Base-by-base conservation (phyloP, 2,888 invertebrate species). In the Pristionchus entomophagus region DNA sequence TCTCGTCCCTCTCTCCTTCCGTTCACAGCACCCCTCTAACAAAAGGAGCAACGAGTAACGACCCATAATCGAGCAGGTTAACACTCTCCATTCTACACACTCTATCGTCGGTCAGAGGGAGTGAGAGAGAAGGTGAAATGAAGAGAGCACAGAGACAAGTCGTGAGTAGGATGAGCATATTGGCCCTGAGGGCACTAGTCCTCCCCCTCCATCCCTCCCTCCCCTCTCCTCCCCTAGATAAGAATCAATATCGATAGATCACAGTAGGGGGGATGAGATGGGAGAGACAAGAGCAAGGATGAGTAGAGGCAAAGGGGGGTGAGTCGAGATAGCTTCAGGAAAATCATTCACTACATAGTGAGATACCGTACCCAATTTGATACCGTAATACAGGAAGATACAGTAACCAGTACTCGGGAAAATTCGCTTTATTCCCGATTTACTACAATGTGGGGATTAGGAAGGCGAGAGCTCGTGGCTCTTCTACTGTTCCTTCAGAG, bases 201-300 rank as follows among this genome's bases (percentile, higher is more conserved):
- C n/a, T n/a, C n/a, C n/a, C n/a, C n/a, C n/a, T n/a, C n/a, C n/a
- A 22, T 22, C 22, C 38, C 65, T 10, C 22, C 65, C 26, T 22
- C 38, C 38, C 35, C 8, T 17, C 35, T 35, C 35, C 38, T 10
- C 10, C n/a, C 22, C 17, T 38, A 73, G 73, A 73, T 73, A 73
- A 73, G 73, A 45, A 73, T 73, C 73, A 73, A 73, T 73, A 73
- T 41, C n/a, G 73, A 73, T 73, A 73, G 73, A 73, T 45, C 73
- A 73, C 73, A 22, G 73, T 22, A 41, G 65, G 73, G 38, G 73
- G 73, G 41, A 45, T n/a, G 73, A 41, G 73, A n/a, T n/a, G 17
- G 73, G 41, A 73, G 65, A 35, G 56, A n/a, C n/a, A 56, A 22
- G 56, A 56, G n/a, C 32, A 73, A 26, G 26, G 41, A n/a, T 19